Evolutionary conservation across 2,797 vertebrate species (phyloP), one percentile per base, ranked within the genome.

Genomic region (Muscicapa comitata): DNA sequence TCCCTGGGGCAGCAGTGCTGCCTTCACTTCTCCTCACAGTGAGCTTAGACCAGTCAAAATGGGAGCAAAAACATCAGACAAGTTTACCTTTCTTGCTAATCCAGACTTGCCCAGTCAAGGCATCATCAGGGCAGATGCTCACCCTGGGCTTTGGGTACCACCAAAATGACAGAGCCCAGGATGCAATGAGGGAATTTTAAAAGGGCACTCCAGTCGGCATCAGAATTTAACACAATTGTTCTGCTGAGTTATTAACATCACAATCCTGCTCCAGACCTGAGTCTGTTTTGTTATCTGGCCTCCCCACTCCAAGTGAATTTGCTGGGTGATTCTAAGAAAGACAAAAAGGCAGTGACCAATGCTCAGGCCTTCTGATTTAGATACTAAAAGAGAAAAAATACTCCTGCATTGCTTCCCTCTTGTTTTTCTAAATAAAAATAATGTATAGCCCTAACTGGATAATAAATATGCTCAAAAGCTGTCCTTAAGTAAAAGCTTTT

Each of bases 401-500:
- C 33, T 17, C 58, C 54, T 75, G 68, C 40, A 57, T 59, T 6
- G 1, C 50, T 88, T 91, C 66, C 67, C 61, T 94, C 94, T 96
- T 97, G 95, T 97, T 97, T 98, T 97, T 96, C 96, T 94, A 97
- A 97, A 97, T 97, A 97, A 97, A 97, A 97, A 97, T 97, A 97
- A 98, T 93, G 91, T 97, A 97, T 94, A 96, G 94, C 92, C 95
- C 93, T 97, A 96, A 96, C 93, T 96, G 94, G 92, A 94, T 95
- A 97, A 97, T 97, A 98, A 97, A 97, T 95, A 97, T 48, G 79
- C 95, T 96, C 95, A 95, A 93, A 97, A 97, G 90, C 97, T 97
- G 95, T 97, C 98, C 97, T 97, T 98, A 98, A 98, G 97, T 98
- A 97, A 98, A 98, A 98, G 97, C 97, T 97, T 97, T 97, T 95